A percentile compares a stretch with the other conserved stretches of the same genome.
Evolutionary conservation across 2,797 vertebrate species (phyloP).

Genomic region (Labroides dimidiatus): DNA sequence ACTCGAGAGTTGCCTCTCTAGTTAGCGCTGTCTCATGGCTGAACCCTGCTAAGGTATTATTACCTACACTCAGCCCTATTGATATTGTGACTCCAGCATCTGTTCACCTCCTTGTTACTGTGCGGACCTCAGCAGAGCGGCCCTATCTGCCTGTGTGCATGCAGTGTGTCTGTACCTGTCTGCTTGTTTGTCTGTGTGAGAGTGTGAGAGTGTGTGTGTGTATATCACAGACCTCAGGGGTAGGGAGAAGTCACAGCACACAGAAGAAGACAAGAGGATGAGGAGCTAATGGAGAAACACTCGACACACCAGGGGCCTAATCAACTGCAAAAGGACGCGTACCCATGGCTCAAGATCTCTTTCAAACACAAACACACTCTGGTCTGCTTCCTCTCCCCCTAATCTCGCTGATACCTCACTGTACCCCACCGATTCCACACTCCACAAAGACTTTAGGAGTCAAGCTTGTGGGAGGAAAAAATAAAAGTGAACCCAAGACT

Average conservation of each 20-base stretch:
- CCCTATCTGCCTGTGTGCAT: conserved; percentile 71
- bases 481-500: conserved; percentile 1
- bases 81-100: conserved; percentile 81
- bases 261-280: conserved; percentile 66
- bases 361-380: conserved; percentile 52
- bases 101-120: conserved; percentile 81
- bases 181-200: conserved; percentile 27
- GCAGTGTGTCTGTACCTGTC: conserved; percentile 10
- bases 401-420: conserved; percentile 62
- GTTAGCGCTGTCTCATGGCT: conserved; percentile 74
- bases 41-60: conserved; percentile 77
- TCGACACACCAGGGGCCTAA: conserved; percentile 80
- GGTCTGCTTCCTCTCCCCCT: conserved; percentile 51
- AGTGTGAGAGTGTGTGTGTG: conserved; percentile 36
- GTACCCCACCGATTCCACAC: conserved; percentile 14
- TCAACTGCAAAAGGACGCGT: conserved; percentile 73
- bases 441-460: conserved; percentile 55
- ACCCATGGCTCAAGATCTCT: conserved; percentile 62
- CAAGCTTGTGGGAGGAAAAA: conserved; percentile 49
- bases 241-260: conserved; percentile 64
- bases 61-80: conserved; percentile 77
- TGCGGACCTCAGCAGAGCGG: conserved; percentile 56
- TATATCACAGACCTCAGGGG: conserved; percentile 64
- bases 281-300: conserved; percentile 75
- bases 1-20: conserved; percentile 79